Percentiles rank a stretch among this genome's conserved stretches.
Conservation (phyloP, 2,888 invertebrate genomes). For the Cloeon dipterum region DNA sequence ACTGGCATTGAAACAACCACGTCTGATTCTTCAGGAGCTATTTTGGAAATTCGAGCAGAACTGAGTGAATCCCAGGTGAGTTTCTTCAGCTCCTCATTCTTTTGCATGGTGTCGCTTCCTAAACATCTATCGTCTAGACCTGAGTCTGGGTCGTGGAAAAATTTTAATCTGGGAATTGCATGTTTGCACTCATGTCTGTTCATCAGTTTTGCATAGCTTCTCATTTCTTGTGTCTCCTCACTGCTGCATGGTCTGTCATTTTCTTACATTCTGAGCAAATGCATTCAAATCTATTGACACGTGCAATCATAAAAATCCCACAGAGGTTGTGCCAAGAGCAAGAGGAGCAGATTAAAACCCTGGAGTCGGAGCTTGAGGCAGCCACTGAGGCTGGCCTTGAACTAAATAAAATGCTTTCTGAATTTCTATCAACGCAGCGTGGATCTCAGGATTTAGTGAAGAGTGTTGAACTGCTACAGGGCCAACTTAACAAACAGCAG, state of each 20-base stretch:
- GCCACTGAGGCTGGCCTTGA: constrained; percentile 62
- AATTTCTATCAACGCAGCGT: constrained; percentile 40
- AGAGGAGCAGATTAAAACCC: constrained; percentile 39
- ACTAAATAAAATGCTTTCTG: constrained; percentile 39
- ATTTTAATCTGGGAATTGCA: neutral
- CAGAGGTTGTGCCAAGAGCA: constrained; percentile 23
- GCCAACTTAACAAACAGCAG: constrained; percentile 39
- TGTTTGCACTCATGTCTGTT: no score
- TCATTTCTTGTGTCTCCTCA: neutral
- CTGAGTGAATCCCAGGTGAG: constrained; percentile 26
- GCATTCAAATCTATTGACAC: neutral
- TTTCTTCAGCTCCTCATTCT: neutral
- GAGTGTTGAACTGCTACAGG: constrained; percentile 39
- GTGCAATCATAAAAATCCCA: constrained; percentile 2
- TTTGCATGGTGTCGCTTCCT: neutral
- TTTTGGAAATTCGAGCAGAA: constrained; percentile 37
- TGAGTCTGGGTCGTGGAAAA: neutral
- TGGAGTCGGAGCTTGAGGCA: constrained; percentile 54
- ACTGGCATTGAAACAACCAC: constrained; percentile 1
- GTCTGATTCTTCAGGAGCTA: constrained; percentile 20
- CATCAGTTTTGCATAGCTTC: no score
- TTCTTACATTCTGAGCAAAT: no score
- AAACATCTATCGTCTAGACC: neutral
- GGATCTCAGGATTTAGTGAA: constrained; percentile 35
- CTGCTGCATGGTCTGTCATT: neutral